Evolutionary conservation across 2,113 vertebrate genomes (phyloP).

Genomic region (Phainopepla nitens): DNA sequence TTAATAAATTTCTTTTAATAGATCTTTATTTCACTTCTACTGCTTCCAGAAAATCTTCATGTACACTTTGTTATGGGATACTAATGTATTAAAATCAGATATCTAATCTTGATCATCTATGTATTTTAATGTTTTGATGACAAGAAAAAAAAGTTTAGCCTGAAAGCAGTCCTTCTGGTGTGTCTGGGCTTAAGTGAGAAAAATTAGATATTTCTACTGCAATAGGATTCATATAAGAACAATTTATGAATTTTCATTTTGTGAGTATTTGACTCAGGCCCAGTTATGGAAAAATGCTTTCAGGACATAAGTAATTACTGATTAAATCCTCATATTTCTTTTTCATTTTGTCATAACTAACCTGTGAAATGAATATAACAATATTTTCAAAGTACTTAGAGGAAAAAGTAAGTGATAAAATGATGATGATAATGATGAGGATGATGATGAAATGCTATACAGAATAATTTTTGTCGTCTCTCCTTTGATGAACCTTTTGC

Average conservation of each 20-base stretch:
- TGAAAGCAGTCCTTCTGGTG: not conserved
- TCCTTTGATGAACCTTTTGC: not conserved
- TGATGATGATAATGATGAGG: not conserved
- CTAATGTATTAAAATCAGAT: not conserved
- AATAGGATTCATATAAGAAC: not conserved
- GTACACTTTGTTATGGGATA: not conserved
- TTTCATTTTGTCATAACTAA: not conserved
- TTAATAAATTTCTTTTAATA: not conserved
- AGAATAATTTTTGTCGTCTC: not conserved
- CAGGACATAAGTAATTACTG: not conserved
- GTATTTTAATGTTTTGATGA: not conserved
- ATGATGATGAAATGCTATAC: not conserved
- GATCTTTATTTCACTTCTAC: not conserved
- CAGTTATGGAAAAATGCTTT: not conserved
- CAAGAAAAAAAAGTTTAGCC: not conserved
- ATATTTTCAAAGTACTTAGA: not conserved
- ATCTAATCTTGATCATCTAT: not conserved
- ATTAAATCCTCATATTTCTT: not conserved
- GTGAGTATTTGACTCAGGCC: not conserved
- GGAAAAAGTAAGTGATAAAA: not conserved
- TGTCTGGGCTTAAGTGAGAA: not conserved
- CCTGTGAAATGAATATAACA: not conserved
- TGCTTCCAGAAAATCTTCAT: not conserved
- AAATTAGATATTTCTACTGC: not conserved
- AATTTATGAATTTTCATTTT: not conserved